Evolutionary conservation across 2,888 invertebrate genomes (phyloP), one percentile per base, ranked within the genome.

Genomic region (Drosophila atripex): DNA sequence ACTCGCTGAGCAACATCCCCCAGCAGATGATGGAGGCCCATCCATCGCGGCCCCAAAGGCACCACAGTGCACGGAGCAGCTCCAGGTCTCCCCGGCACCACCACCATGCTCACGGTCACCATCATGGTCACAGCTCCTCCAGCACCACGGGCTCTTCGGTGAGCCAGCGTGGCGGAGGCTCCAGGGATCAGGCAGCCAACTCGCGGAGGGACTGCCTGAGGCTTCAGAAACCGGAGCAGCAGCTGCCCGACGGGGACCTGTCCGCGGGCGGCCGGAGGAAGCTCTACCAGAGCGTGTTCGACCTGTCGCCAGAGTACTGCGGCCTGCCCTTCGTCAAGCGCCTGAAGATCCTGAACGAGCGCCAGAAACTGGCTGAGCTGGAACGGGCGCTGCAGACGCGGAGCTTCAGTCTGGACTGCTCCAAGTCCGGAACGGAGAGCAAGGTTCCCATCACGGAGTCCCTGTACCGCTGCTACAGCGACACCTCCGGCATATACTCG

Each of bases 291-390:
- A 96, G 96, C n/a, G 95, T 97, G 53, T 96, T 96, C 86, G 97
- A 97, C 90, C 91, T 97, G 35, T 97, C 96, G 8, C 97, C 97
- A 0, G 97, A 97, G 90, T 97, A 97, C 84, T 95, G 95, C 53
- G 95, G 96, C 12, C 91, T 97, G 65, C 97, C 97, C 0, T 97
- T 97, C 89, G 97, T 97, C 0, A 97, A 97, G 91, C 96, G 97
- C 84, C 92, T 97, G 51, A 97, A 97, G 92, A 97, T 97, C 78
- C 93, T 97, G 49, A 97, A 97, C 90, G 97, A 97, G 91, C 93
- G 97, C 9, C 97, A 97, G 89, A 97, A 97, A 92, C 91, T 97
- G 71, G 96, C 95, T 32, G 96, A 96, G 89, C 92, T 97, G 47
- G 96, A 97, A 90, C 94, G 93, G 76, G 95, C 94, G 11, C 94